Evolutionary conservation across 2,113 vertebrate species (phyloP).

Genomic region (Panthera uncia): DNA sequence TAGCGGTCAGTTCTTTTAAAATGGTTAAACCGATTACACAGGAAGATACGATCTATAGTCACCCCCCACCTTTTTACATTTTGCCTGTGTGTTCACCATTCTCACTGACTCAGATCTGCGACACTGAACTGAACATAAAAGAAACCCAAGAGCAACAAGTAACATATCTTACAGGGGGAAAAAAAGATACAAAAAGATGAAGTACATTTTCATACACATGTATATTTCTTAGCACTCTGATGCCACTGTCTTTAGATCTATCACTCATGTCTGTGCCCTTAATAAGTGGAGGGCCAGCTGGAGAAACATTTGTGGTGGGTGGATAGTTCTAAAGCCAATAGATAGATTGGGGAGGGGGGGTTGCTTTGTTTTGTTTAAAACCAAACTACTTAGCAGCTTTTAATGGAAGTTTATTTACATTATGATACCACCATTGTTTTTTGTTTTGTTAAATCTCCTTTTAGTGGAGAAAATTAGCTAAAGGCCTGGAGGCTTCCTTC

Average conservation of each 20-base stretch:
- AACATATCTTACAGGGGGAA: not conserved
- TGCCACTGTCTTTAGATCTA: not conserved
- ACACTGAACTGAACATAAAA: not conserved
- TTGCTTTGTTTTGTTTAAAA: slow-evolving; percentile 50
- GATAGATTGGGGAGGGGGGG: not conserved
- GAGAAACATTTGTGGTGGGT: not conserved
- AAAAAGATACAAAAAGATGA: not conserved
- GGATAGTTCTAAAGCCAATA: not conserved
- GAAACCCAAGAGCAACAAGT: not conserved
- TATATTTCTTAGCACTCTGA: not conserved
- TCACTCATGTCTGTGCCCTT: not conserved
- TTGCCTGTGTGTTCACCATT: not conserved
- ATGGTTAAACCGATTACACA: not conserved
- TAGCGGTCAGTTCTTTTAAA: not conserved
- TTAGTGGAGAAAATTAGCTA: not conserved
- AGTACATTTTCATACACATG: not conserved
- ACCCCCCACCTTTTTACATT: not conserved
- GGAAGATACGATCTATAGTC: not conserved
- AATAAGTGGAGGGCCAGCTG: not conserved
- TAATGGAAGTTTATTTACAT: slow-evolving; percentile 22
- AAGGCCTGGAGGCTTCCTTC: not conserved
- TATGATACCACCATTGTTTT: not conserved
- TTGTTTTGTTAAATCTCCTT: not conserved
- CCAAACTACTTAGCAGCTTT: slow-evolving; percentile 42
- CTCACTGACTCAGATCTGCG: not conserved